Evolutionary conservation across 2,797 vertebrate genomes (phyloP), one percentile per base, ranked within the genome.

Genomic region (Triplophysa bombifrons): DNA sequence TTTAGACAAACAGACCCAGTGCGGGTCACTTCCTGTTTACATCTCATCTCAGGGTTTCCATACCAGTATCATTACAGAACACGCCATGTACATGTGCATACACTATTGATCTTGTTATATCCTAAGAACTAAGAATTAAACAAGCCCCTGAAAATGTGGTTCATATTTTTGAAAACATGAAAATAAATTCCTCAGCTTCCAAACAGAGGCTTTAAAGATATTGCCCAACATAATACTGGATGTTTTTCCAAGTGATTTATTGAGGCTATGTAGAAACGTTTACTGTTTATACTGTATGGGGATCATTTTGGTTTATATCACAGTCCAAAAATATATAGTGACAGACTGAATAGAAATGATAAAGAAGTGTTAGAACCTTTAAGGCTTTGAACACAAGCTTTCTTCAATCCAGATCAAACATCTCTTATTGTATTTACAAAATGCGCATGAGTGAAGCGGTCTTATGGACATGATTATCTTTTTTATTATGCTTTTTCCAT

Each of bases 261-360:
- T 30, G 44, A 58, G 8, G 56, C 63, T 27, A 50, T 20, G 11
- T 10, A 27, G 19, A 58, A 50, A 63, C 41, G 3, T 10, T 44
- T 44, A 44, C 11, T 41, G 38, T 41, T 8, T 46, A 48, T 48
- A 72, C 50, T 50, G 44, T 72, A 73, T 78, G 12, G 46, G 30
- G 53, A 67, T 81, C 56, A 70, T 80, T 12, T 74, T 46, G 69
- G 70, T 71, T 81, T 44, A 85, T 44, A 69, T 44, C 76, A 51
- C 65, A 82, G 74, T 82, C 44, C 56, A 30, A 68, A 81, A 25
- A 63, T 51, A 17, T 50, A 70, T 41, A 71, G 58, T 64, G 67
- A 78, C 67, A 65, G 44, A 58, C 56, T 74, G 27, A 13, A 13
- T 27, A 72, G 61, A 53, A 0, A 56, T 70, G 27, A 77, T 80